A percentile compares a stretch with the other conserved stretches of the same genome.
Conservation (phyloP, 2,888 invertebrate genomes). For the Priocnemis perturbator region DNA sequence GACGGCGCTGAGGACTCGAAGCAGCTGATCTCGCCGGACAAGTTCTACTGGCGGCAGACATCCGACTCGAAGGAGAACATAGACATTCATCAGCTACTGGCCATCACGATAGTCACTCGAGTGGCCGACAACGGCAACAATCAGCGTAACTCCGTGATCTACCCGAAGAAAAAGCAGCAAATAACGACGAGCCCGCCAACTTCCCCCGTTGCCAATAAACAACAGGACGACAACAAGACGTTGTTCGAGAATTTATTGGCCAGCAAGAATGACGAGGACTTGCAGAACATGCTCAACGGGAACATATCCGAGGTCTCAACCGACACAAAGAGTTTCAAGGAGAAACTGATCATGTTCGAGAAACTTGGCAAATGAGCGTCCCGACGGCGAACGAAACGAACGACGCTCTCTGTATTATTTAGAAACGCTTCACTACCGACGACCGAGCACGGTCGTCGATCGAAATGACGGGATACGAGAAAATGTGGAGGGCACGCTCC, state of each 20-base stretch:
- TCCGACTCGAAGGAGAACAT: conserved; percentile 69
- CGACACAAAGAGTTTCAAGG: conserved; percentile 73
- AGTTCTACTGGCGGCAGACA: conserved; percentile 68
- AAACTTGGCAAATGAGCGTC: conserved; percentile 69
- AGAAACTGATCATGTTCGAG: conserved; percentile 74
- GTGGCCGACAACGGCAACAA: conserved; percentile 72
- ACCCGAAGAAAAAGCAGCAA: conserved; percentile 66
- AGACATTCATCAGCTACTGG: conserved; percentile 68
- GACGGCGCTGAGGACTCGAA: conserved; percentile 64
- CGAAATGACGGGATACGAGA: too few species aligned
- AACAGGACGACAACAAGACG: conserved; percentile 70
- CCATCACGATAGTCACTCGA: conserved; percentile 69
- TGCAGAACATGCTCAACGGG: conserved; percentile 73
- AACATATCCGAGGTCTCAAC: conserved; percentile 74
- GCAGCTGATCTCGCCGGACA: conserved; percentile 59
- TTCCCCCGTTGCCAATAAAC: conserved; percentile 58
- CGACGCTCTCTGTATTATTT: conserved; percentile 1
- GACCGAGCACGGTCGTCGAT: background rate
- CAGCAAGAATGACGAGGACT: conserved; percentile 70
- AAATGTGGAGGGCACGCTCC: background rate
- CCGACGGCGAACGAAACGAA: background rate
- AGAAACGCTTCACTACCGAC: background rate
- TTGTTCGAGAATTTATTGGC: conserved; percentile 68
- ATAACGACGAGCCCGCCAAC: conserved; percentile 61
- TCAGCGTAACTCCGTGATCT: conserved; percentile 61